These are phyloP conservation scores for Pharmacophagus antenor DNA, from an alignment of 2,888 invertebrate genomes.

Conservation along the genomic window DNA sequence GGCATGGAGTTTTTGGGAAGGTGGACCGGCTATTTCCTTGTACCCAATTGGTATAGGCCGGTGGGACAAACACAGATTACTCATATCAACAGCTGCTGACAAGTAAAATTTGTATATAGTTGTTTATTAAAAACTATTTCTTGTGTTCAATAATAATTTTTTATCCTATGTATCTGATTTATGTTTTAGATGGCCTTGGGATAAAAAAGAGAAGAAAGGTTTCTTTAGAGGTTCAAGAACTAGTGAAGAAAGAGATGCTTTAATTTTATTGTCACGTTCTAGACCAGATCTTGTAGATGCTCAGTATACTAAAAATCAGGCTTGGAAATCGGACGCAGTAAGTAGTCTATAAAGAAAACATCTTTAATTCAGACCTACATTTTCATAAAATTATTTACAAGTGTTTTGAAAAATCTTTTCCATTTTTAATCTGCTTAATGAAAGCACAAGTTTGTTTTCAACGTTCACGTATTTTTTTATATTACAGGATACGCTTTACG, in stretches of 20 bases:
- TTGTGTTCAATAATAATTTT: neutral
- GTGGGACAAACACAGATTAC: conserved; percentile 92
- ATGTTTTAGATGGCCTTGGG: conserved; percentile 84
- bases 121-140: neutral
- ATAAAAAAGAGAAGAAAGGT: conserved; percentile 84
- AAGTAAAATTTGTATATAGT: conserved; percentile 51
- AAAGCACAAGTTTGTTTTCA: neutral
- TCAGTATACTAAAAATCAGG: conserved; percentile 98
- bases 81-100: conserved; percentile 84
- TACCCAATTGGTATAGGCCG: conserved; percentile 96
- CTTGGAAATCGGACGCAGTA: conserved; percentile 96
- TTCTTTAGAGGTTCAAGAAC: conserved; percentile 98
- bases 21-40: conserved; percentile 96
- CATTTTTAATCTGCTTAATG: neutral
- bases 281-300: conserved; percentile 92
- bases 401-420: neutral
- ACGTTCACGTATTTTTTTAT: neutral
- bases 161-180: neutral
- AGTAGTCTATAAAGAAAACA: neutral
- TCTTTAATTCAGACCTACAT: too few relatives aligned
- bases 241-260: conserved; percentile 92
- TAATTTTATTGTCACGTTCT: conserved; percentile 89
- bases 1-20: conserved; percentile 99
- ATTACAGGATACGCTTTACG: conserved; percentile 90
- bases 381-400: too few relatives aligned